Base-by-base conservation (phyloP, 2,888 invertebrate species). In the Lapara coniferarum region DNA sequence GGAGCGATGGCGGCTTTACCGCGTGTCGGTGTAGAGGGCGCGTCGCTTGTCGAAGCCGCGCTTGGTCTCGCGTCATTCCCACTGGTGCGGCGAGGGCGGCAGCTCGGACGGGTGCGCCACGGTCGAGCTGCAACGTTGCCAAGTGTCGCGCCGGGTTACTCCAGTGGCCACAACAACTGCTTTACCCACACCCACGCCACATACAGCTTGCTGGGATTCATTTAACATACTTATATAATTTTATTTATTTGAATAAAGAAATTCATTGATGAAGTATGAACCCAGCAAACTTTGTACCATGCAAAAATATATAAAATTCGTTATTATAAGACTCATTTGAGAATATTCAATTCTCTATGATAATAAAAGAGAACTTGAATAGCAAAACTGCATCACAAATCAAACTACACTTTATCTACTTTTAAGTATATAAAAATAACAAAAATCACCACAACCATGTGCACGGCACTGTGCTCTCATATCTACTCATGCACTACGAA, bases 21-120 rank as follows among this genome's bases (percentile, higher is more conserved):
- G 10, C 16, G 86, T 81, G 79, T 85, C 85, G 73, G 80, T 79
- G 83, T 84, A 86, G 73, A 80, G 80, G 76, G 87, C 85, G 89
- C 88, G 88, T 78, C 84, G 86, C 82, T 82, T 81, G 82, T 84
- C 84, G 78, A 76, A 74, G 83, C 75, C 85, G 84, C 86, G 88
- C 83, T 78, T 79, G 75, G 89, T 73, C 91, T 93, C 95, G 89
- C 95, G 96, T 97, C 96, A 98, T 95, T 98, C 98, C 99, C 99
- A 99, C 89, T 98, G 98, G 93, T 99, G 98, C 80, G 99, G 99
- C 85, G 99, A 99, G 57, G 99, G 99, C 86, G 99, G 99, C 93
- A 99, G 95, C 95, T 99, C 99, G 77, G 98, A 98, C 73, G 98
- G 98, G 93, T 99, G 99, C 81, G 99, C 99, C 89, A 99, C 97